A percentile compares a stretch with the other conserved stretches of the same genome.
phyloP scores from a whole-genome alignment of 2,888 invertebrate species.

The Trissolcus brochymenae region DNA sequence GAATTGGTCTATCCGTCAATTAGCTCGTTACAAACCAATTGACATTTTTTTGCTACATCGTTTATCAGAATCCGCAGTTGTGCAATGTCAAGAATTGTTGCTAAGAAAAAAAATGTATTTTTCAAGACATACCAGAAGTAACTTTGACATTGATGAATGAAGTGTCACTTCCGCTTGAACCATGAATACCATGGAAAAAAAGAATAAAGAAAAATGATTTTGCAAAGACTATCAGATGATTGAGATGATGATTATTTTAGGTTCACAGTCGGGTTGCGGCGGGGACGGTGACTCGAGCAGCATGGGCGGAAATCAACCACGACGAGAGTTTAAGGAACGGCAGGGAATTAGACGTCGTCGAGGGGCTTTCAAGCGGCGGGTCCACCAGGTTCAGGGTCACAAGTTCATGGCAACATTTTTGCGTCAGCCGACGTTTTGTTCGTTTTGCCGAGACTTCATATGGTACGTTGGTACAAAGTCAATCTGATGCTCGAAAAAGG shows the following conservation, averaged over 20 bases:
- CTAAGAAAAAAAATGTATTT: slow-evolving; percentile 1
- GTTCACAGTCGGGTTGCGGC: slow-evolving; percentile 69
- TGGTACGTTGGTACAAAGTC: slow-evolving; percentile 83
- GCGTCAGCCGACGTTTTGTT: slow-evolving; percentile 99
- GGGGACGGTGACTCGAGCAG: slow-evolving; percentile 69
- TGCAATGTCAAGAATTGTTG: too few species aligned
- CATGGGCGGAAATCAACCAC: slow-evolving; percentile 78
- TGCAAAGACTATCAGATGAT: neutral
- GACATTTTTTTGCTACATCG: neutral
- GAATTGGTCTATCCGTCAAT: slow-evolving; percentile 37
- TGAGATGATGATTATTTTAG: slow-evolving; percentile 50
- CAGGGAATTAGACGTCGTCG: slow-evolving; percentile 96
- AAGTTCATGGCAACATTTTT: slow-evolving; percentile 99
- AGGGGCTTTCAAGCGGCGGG: slow-evolving; percentile 95
- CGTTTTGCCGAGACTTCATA: slow-evolving; percentile 99
- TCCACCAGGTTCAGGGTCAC: slow-evolving; percentile 98
- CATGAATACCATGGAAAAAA: neutral
- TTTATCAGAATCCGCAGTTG: neutral
- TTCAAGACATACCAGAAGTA: neutral
- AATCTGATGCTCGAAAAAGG: neutral
- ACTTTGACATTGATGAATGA: slow-evolving; percentile 18
- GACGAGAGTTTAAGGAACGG: slow-evolving; percentile 97
- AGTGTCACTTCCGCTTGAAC: slow-evolving; percentile 7
- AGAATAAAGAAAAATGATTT: neutral
- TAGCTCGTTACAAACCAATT: slow-evolving; percentile 39